Evolutionary conservation across 2,888 invertebrate species (phyloP).

Genomic region (Stenichneumon culpator): DNA sequence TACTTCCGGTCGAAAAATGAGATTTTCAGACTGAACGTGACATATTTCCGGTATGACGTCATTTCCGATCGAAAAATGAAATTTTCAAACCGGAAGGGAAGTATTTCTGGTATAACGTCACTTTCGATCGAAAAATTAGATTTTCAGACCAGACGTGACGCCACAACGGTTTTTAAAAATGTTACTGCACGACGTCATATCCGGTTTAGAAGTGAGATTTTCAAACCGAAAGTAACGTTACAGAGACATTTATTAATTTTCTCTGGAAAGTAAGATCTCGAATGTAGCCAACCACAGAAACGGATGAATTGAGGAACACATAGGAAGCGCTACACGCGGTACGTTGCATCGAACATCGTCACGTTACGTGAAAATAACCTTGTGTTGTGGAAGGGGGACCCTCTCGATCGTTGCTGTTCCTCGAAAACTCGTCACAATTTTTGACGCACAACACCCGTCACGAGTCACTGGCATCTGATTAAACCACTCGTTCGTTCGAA

Average conservation of each 20-base stretch:
- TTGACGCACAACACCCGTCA: conserved; percentile 35
- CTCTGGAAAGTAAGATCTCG: neutral
- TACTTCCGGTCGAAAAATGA: no score
- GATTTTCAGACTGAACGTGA: no score
- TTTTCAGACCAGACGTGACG: neutral
- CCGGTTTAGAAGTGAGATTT: neutral
- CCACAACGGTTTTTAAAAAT: neutral
- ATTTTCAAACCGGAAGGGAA: neutral
- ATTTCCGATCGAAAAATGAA: no score
- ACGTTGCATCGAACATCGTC: neutral
- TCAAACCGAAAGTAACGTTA: neutral
- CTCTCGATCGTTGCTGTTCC: neutral
- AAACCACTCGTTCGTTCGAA: conserved; percentile 2
- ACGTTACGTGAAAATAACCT: conserved; percentile 2
- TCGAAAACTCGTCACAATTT: conserved; percentile 34
- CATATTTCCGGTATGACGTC: no score
- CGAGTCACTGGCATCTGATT: neutral
- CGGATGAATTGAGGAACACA: neutral
- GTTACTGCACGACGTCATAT: neutral
- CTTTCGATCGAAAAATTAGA: no score
- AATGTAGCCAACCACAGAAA: neutral
- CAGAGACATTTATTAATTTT: neutral
- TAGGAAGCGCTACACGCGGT: conserved; percentile 30
- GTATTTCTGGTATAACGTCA: no score
- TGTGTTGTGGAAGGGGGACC: conserved; percentile 9